These are phyloP conservation scores for Orientallactaga bullata DNA, from an alignment of 2,113 vertebrate species.

Conservation along the genomic window DNA sequence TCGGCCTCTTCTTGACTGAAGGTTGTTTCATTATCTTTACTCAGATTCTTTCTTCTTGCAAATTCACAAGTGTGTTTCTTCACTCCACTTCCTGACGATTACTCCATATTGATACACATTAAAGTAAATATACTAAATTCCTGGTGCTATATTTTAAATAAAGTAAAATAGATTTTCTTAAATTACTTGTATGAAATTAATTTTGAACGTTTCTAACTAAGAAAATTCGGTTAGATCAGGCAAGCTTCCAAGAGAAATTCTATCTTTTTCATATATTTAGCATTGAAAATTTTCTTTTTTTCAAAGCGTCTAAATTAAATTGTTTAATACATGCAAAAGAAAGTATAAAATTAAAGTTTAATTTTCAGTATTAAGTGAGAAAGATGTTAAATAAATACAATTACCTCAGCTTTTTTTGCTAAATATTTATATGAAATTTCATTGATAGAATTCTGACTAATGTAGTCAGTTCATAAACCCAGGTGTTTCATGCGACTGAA, in stretches of 20 bases:
- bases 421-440: slow-evolving; percentile 1
- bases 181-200: not conserved
- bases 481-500: not conserved
- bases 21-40: not conserved
- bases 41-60: not conserved
- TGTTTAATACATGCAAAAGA: not conserved
- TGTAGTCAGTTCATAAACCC: not conserved
- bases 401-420: not conserved
- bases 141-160: not conserved
- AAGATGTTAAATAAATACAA: not conserved
- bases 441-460: slow-evolving; percentile 29
- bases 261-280: not conserved
- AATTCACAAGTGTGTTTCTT: not conserved
- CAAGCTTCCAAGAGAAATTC: not conserved
- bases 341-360: not conserved
- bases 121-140: not conserved
- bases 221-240: not conserved
- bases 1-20: not conserved
- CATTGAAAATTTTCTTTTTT: slow-evolving; percentile 9
- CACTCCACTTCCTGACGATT: not conserved
- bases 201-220: not conserved
- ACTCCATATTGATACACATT: not conserved
- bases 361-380: not conserved
- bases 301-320: not conserved
- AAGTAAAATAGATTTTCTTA: not conserved